Evolutionary conservation across 2,113 vertebrate genomes (phyloP).

Genomic region (Esox niger): DNA sequence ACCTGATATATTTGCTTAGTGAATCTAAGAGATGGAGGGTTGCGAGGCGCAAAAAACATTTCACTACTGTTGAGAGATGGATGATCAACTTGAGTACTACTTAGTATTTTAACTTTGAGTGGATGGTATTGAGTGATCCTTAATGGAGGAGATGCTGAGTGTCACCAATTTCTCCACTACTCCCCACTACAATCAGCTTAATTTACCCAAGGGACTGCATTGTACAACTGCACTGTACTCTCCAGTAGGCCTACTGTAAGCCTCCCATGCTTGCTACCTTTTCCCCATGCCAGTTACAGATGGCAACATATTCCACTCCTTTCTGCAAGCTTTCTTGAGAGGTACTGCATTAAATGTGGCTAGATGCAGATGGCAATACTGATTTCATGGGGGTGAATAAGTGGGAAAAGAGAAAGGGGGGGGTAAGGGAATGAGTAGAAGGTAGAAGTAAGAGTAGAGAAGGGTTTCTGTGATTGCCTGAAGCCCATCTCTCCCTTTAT

Average conservation of each 20-base stretch:
- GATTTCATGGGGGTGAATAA: background rate
- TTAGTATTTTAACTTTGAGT: constrained; percentile 34
- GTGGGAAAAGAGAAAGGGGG: background rate
- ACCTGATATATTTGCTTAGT: constrained; percentile 16
- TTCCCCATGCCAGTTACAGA: background rate
- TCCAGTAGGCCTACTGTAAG: background rate
- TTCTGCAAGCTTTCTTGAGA: background rate
- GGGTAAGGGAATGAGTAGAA: constrained; percentile 1
- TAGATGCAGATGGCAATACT: background rate
- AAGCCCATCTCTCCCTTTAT: constrained; percentile 1
- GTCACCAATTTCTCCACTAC: constrained; percentile 27
- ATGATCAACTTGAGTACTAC: constrained; percentile 43
- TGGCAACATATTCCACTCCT: background rate
- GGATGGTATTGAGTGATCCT: constrained; percentile 47
- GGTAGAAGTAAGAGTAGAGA: background rate
- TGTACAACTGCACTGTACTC: background rate
- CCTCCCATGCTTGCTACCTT: background rate
- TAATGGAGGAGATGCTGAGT: constrained; percentile 49
- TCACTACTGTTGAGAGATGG: constrained; percentile 25
- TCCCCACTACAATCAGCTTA: constrained; percentile 24
- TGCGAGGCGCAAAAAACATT: no score
- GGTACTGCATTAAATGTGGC: background rate
- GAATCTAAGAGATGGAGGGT: background rate
- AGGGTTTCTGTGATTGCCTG: background rate
- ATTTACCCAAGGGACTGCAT: constrained; percentile 1